Conservation (phyloP, 2,888 invertebrate species). For the Idaea dimidiata region DNA sequence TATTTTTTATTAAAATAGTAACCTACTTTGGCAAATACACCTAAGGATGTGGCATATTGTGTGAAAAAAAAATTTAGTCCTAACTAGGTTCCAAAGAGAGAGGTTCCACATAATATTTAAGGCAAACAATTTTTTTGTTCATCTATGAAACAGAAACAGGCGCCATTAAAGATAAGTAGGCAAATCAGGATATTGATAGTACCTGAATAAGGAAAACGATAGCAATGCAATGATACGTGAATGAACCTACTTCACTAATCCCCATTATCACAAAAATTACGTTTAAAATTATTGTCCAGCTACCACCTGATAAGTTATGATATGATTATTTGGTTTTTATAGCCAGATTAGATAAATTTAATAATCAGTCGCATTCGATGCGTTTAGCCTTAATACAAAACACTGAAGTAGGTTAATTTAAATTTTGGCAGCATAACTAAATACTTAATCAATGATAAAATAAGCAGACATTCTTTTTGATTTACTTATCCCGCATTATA, state of each 20-base stretch:
- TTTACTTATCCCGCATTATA: neutral
- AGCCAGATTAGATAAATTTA: neutral
- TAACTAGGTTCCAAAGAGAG: neutral
- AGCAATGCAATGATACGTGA: neutral
- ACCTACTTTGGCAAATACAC: too few relatives aligned
- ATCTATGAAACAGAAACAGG: neutral
- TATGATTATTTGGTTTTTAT: neutral
- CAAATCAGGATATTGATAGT: neutral
- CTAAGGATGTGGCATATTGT: too few relatives aligned
- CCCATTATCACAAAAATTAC: neutral
- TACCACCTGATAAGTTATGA: neutral
- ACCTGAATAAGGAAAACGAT: neutral
- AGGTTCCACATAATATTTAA: neutral
- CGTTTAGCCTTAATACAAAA: neutral
- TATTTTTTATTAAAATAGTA: too few relatives aligned
- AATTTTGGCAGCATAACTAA: neutral
- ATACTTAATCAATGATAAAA: neutral
- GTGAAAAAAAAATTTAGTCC: too few relatives aligned
- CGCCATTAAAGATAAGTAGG: neutral
- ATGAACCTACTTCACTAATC: neutral
- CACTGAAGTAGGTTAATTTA: neutral
- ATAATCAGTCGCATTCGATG: neutral
- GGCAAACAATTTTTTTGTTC: neutral
- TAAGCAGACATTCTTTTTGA: neutral
- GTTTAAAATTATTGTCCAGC: neutral